Evolutionary conservation across 2,113 vertebrate genomes (phyloP).

Genomic region (Spermophilus dauricus): DNA sequence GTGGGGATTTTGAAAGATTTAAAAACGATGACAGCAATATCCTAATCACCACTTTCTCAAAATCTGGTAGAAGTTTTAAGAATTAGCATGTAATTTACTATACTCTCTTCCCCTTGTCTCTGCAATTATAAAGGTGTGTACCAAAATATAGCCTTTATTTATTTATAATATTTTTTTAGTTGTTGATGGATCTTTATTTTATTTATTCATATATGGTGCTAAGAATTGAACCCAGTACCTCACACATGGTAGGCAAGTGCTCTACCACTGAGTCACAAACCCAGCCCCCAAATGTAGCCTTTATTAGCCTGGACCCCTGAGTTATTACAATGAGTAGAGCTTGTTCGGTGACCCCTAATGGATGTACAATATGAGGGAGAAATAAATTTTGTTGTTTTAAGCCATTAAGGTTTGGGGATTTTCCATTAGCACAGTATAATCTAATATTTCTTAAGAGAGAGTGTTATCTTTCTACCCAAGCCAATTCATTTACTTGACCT

Average conservation of each 20-base stretch:
- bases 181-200: no score
- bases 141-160: background rate
- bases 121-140: background rate
- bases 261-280: no score
- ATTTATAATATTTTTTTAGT: no score
- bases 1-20: conserved; percentile 15
- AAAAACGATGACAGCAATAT: background rate
- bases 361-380: background rate
- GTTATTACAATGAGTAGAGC: background rate
- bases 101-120: background rate
- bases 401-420: background rate
- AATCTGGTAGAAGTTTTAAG: background rate
- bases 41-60: background rate
- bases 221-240: no score
- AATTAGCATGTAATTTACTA: background rate
- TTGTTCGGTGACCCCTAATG: background rate
- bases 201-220: no score
- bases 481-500: background rate
- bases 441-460: background rate
- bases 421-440: background rate
- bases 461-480: background rate
- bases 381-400: conserved; percentile 38
- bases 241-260: no score
- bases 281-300: background rate
- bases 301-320: background rate